These are phyloP conservation scores for Hypanus sabinus DNA, from an alignment of 2,113 vertebrate genomes.

Conservation along the genomic window DNA sequence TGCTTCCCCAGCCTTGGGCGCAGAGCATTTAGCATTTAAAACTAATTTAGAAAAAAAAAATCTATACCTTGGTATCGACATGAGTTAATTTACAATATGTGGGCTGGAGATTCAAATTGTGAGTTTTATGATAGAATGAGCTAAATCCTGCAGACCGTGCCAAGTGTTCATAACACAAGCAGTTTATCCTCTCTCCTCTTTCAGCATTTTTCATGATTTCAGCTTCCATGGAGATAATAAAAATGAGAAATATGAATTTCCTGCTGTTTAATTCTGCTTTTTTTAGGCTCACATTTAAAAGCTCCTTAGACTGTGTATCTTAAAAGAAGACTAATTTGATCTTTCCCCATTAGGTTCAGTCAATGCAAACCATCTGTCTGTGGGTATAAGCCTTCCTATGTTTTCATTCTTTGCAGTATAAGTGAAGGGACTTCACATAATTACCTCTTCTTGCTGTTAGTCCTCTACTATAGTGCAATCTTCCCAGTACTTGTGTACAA, in stretches of 20 bases:
- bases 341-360: not conserved
- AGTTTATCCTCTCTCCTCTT: not conserved
- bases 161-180: not conserved
- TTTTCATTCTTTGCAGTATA: not conserved
- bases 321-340: not conserved
- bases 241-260: slow-evolving; percentile 7
- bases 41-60: not conserved
- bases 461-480: not conserved
- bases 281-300: not conserved
- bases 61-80: not conserved
- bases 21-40: not conserved
- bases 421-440: not conserved
- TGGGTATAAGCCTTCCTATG: not conserved
- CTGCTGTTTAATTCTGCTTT: not conserved
- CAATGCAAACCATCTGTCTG: not conserved
- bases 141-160: not conserved
- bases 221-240: not conserved
- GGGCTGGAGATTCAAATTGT: not conserved
- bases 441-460: not conserved
- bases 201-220: not conserved
- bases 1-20: not conserved
- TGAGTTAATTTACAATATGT: not conserved
- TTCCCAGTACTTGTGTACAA: not conserved
- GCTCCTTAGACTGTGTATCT: not conserved
- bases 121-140: no score